Percentiles rank a stretch among this genome's conserved stretches.
phyloP scores from a whole-genome alignment of 2,797 vertebrate genomes.

The Dendrocincla fuliginosa region DNA sequence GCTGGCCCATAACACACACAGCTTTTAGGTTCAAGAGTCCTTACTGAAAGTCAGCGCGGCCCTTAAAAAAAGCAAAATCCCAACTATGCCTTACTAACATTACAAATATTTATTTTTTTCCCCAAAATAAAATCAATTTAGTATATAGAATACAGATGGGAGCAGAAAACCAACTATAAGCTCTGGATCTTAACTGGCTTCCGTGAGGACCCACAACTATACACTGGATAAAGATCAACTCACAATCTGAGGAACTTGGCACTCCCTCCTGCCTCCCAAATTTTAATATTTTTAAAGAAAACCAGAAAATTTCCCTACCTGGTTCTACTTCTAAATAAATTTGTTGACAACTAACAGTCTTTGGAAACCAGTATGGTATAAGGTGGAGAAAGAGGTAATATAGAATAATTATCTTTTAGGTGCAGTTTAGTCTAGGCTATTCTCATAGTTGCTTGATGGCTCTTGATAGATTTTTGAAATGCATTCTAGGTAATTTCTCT shows the following conservation, averaged over 20 bases:
- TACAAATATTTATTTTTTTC: background rate
- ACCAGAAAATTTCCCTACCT: fast-evolving
- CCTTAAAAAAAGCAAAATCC: background rate
- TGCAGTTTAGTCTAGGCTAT: background rate
- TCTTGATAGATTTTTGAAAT: background rate
- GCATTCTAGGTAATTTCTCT: background rate
- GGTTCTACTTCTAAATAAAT: background rate
- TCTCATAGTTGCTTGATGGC: background rate
- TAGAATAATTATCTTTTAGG: background rate
- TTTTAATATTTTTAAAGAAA: background rate
- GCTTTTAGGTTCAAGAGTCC: background rate
- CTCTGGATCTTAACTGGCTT: background rate
- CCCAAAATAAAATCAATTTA: background rate
- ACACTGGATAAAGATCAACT: background rate
- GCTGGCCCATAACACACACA: background rate
- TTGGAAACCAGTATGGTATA: background rate
- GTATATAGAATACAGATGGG: background rate
- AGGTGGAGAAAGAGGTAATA: background rate
- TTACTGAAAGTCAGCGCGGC: background rate
- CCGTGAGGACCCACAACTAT: background rate
- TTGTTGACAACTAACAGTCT: background rate
- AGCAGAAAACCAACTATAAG: background rate
- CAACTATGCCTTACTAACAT: background rate
- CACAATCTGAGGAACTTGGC: background rate
- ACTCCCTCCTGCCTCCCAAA: fast-evolving